Base-by-base conservation (phyloP, 2,113 vertebrate species). In the Hyla sarda region DNA sequence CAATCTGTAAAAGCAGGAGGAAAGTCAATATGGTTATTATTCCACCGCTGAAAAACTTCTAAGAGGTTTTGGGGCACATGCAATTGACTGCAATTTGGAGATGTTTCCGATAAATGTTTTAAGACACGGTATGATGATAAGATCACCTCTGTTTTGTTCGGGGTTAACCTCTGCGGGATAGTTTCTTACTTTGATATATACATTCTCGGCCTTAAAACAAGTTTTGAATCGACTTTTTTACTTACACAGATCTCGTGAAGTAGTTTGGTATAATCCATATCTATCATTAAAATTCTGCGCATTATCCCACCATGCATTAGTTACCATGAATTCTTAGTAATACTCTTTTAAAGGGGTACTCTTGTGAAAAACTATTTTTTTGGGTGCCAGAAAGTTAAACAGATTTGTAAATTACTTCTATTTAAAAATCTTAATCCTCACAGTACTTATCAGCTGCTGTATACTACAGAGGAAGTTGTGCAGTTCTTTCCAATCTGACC, bases 1-100 rank as follows among this genome's bases (percentile, higher is more conserved):
- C 82, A 83, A 83, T 83, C 67, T 84, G 82, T 75, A 75, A 84
- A 84, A 84, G 71, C 71, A 23, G 30, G 54, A 72, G 62, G 72
- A 84, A 72, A 72, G 82, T 83, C 82, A 72, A 84, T 75, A 84
- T 52, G 52, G 82, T 84, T 84, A 76, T 84, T 84, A 84, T 84
- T 84, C 54, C 19, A 48, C 82, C 41, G 71, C 52, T 75, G 52
- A 84, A 56, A 75, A 47, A 62, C 54, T 47, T 76, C 54, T 84
- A 75, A 84, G 76, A 62, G 82, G 71, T 76, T 84, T 76, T 21
- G 16, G 71, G 54, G 56, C 69, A 62, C 25, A 19, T 58, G 71
- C 34, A 60, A 84, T 76, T 84, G 37, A 84, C 69, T 76, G 52
- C 62, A 75, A 84, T 84, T 62, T 60, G 54, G n/a, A 45, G 71